These are phyloP conservation scores for Camelus dromedarius DNA, from an alignment of 2,113 vertebrate species.

Conservation along the genomic window DNA sequence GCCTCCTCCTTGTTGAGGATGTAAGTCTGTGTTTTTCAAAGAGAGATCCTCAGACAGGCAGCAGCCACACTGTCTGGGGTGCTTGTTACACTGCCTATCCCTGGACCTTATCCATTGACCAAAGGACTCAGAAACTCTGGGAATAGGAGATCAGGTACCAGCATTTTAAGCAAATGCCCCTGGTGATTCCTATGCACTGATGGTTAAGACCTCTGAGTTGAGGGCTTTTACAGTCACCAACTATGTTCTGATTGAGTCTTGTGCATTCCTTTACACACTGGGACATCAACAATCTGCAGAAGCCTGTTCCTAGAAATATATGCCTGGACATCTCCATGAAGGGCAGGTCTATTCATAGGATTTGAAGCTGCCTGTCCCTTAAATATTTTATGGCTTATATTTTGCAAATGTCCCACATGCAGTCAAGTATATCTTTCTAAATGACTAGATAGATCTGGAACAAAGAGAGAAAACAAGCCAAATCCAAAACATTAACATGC, in stretches of 20 bases:
- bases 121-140: background rate
- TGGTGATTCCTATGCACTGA: background rate
- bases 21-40: constrained; percentile 41
- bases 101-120: background rate
- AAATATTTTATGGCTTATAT: background rate
- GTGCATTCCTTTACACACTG: background rate
- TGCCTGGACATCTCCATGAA: background rate
- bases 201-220: background rate
- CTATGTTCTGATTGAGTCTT: background rate
- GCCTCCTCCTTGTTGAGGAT: constrained; percentile 38
- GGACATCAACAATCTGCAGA: background rate
- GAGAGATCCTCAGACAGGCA: background rate
- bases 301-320: background rate
- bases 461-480: constrained; percentile 46
- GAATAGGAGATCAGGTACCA: background rate
- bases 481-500: constrained; percentile 28
- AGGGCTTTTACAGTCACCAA: background rate
- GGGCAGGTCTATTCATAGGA: background rate
- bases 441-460: background rate
- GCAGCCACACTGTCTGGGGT: background rate
- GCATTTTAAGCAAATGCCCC: background rate
- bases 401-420: background rate
- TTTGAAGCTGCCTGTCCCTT: background rate
- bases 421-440: background rate
- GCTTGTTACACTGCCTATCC: background rate